Conservation (phyloP, 2,888 invertebrate genomes). For the Clepsis dumicolana region DNA sequence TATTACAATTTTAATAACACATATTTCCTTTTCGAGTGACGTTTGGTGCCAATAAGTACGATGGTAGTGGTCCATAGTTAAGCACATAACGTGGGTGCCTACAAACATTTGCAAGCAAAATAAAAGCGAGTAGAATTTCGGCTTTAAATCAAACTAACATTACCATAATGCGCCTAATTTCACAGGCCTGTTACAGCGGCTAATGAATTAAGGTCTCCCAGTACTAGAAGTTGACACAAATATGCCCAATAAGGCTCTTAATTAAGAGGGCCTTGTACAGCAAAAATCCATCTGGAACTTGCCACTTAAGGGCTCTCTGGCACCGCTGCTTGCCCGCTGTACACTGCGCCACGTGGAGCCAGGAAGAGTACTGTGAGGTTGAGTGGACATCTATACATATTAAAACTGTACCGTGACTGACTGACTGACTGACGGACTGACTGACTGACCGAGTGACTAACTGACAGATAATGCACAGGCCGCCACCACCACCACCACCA, state of each 20-base stretch:
- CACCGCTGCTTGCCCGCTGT: conserved; percentile 61
- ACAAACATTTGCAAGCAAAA: no score
- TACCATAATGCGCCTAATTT: neutral
- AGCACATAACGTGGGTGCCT: no score
- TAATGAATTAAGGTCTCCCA: conserved; percentile 65
- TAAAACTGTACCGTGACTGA: no score
- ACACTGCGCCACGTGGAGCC: conserved; percentile 52
- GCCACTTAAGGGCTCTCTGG: conserved; percentile 80
- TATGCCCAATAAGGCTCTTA: conserved; percentile 72
- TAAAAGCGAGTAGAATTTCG: neutral
- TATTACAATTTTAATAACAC: no score
- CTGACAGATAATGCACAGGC: no score
- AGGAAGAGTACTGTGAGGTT: conserved; percentile 42
- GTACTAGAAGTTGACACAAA: conserved; percentile 67
- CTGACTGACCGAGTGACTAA: no score
- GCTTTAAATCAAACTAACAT: neutral
- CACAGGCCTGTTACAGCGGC: conserved; percentile 48
- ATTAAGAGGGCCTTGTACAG: conserved; percentile 74
- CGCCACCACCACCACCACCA: no score
- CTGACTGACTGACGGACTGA: no score
- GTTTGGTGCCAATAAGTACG: no score
- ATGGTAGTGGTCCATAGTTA: no score
- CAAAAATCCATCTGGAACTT: conserved; percentile 85
- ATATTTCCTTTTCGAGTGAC: no score
- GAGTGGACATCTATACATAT: neutral